Percentiles rank a stretch among this genome's conserved stretches.
These are phyloP conservation scores for Oreortyx pictus DNA, from an alignment of 2,797 vertebrate species.

Conservation along the genomic window DNA sequence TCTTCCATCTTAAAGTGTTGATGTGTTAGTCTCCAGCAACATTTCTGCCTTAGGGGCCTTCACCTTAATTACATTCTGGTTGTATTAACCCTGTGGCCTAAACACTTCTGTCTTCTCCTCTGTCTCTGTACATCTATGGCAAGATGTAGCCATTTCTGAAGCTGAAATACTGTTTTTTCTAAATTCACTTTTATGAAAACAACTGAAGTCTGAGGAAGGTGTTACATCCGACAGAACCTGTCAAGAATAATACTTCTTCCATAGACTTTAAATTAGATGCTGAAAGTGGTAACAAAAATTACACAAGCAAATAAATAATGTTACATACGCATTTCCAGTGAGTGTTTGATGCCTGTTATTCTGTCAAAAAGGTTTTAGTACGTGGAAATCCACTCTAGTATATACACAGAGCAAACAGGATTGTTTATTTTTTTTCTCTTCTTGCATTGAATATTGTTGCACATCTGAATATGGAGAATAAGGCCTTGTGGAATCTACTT, in stretches of 20 bases:
- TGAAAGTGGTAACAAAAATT: not conserved
- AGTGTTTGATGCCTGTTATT: not conserved
- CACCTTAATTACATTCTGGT: conserved; percentile 31
- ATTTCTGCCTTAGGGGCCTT: not conserved
- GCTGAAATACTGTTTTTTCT: not conserved
- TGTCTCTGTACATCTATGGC: not conserved
- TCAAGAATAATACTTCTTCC: not conserved
- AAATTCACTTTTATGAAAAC: not conserved
- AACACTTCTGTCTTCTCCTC: not conserved
- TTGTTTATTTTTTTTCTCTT: not conserved
- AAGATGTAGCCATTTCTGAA: not conserved
- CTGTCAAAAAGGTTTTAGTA: not conserved
- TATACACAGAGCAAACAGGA: not conserved
- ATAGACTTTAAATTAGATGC: not conserved
- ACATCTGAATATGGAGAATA: not conserved
- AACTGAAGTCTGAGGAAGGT: accelerated
- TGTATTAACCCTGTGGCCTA: not conserved
- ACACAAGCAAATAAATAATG: not conserved
- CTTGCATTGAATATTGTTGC: not conserved
- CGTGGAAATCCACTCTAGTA: not conserved
- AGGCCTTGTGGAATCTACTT: not conserved
- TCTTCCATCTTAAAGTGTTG: conserved; percentile 5
- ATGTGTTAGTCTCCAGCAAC: not conserved
- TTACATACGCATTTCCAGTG: not conserved
- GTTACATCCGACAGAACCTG: not conserved